A percentile compares a stretch with the other conserved stretches of the same genome.
phyloP scores from a whole-genome alignment of 2,113 vertebrate genomes.

The Carettochelys insculpta region DNA sequence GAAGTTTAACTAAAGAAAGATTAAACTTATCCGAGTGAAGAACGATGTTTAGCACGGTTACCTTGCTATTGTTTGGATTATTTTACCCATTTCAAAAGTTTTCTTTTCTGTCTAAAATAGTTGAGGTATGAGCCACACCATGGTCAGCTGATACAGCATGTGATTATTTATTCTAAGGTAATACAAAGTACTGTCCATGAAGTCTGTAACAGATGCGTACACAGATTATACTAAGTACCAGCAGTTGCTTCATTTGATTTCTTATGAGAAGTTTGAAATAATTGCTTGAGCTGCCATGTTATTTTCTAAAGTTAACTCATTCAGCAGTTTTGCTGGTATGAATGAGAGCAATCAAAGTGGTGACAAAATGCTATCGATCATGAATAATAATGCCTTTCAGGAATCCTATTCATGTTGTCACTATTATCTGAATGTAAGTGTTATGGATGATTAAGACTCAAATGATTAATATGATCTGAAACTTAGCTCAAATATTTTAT shows the following conservation, averaged over 20 bases:
- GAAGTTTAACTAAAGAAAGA: slow-evolving; percentile 15
- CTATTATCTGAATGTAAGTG: slow-evolving; percentile 33
- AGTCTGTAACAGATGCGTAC: slow-evolving; percentile 23
- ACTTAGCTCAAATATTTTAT: slow-evolving; percentile 18
- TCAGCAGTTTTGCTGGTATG: neutral
- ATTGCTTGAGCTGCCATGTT: neutral
- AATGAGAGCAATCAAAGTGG: slow-evolving; percentile 21
- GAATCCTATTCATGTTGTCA: slow-evolving; percentile 12
- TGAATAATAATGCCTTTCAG: neutral
- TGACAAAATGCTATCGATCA: slow-evolving; percentile 4
- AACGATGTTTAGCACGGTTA: neutral
- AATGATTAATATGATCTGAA: slow-evolving; percentile 7
- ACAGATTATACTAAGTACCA: neutral
- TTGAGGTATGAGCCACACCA: slow-evolving; percentile 19
- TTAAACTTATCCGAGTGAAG: slow-evolving; percentile 15
- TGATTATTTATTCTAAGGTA: neutral
- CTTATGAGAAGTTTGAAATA: neutral
- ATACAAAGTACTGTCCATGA: slow-evolving; percentile 2
- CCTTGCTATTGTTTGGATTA: slow-evolving; percentile 1
- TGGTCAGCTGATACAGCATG: neutral
- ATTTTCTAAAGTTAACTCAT: slow-evolving; percentile 20
- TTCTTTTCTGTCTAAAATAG: slow-evolving; percentile 45
- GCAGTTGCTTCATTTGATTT: slow-evolving; percentile 38
- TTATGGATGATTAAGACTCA: slow-evolving; percentile 1
- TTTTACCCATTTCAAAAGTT: slow-evolving; percentile 16